Conservation (phyloP, 2,113 vertebrate genomes). For the Mastomys coucha region DNA sequence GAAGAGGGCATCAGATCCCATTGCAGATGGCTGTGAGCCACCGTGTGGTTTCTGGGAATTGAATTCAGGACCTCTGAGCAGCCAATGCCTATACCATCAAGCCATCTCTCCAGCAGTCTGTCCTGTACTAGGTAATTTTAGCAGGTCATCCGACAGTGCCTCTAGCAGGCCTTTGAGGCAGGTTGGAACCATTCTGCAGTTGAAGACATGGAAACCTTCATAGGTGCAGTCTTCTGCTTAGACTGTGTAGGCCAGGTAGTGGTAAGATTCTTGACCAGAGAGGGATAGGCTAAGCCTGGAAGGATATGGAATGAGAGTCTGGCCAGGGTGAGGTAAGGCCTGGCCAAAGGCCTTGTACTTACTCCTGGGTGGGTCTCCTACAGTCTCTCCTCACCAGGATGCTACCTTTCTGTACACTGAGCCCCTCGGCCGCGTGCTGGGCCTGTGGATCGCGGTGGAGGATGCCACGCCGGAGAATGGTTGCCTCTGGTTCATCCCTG, state of each 20-base stretch:
- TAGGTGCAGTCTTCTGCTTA: background rate
- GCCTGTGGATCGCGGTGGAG: constrained; percentile 95
- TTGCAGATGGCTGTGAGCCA: background rate
- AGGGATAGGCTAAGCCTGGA: background rate
- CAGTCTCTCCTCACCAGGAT: constrained; percentile 95
- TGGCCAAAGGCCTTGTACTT: background rate
- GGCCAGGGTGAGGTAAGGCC: background rate
- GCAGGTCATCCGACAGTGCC: background rate
- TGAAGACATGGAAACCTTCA: background rate
- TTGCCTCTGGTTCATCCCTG: constrained; percentile 97
- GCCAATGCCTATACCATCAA: background rate
- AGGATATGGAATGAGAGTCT: background rate
- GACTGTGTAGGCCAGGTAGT: background rate
- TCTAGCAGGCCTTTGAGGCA: background rate
- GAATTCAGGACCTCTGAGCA: background rate
- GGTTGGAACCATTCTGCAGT: background rate
- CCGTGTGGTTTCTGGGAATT: background rate
- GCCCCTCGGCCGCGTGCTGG: constrained; percentile 93
- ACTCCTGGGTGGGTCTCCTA: background rate
- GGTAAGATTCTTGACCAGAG: background rate
- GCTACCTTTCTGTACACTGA: constrained; percentile 96
- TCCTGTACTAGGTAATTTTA: background rate
- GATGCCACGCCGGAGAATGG: constrained; percentile 92
- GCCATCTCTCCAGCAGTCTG: background rate
- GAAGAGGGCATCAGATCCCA: background rate